Evolutionary conservation across 2,888 invertebrate genomes (phyloP).

Genomic region (Hetaerina titia): DNA sequence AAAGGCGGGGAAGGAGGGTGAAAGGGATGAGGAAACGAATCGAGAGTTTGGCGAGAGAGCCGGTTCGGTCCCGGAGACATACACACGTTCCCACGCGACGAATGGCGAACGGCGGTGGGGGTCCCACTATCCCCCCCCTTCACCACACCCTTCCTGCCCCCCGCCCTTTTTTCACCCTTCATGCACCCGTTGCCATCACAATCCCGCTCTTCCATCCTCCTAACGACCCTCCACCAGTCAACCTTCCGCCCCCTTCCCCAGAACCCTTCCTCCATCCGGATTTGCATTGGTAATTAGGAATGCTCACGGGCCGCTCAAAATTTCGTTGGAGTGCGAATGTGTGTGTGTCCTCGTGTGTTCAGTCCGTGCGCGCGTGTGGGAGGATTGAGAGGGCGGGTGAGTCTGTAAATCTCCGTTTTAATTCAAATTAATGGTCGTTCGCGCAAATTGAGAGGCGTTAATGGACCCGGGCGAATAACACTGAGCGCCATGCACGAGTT

Average conservation of each 20-base stretch:
- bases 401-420: constrained; percentile 3
- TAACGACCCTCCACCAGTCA: neutral
- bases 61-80: no score
- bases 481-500: constrained; percentile 17
- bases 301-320: neutral
- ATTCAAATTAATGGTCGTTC: constrained; percentile 7
- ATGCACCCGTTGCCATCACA: neutral
- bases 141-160: no score
- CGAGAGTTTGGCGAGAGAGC: no score
- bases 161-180: no score
- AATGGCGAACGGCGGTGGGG: no score
- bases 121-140: no score
- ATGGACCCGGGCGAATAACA: neutral
- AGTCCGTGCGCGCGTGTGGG: neutral
- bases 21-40: no score
- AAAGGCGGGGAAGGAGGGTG: neutral
- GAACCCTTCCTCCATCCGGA: neutral
- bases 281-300: neutral
- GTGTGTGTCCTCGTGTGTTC: neutral
- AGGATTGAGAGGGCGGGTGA: neutral
- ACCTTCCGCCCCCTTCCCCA: neutral
- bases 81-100: no score
- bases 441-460: neutral
- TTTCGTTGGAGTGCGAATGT: neutral
- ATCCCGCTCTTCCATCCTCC: neutral